A percentile compares a stretch with the other conserved stretches of the same genome.
Conservation (phyloP, 2,888 invertebrate genomes). For the Philopedon plagiatum region DNA sequence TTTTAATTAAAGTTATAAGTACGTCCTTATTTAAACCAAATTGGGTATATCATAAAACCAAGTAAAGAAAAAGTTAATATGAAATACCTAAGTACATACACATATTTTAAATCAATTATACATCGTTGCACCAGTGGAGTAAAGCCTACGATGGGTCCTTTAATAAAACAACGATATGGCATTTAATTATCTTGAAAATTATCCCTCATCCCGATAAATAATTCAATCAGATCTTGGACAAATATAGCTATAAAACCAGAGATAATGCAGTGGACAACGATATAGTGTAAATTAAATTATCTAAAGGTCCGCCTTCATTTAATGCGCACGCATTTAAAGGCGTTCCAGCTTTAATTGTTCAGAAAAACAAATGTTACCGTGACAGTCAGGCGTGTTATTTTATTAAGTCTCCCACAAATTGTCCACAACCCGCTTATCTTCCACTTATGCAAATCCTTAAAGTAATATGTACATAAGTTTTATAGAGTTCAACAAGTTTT, state of each 20-base stretch:
- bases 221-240: constrained; percentile 47
- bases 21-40: too few species aligned
- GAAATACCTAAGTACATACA: too few species aligned
- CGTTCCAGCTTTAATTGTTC: constrained; percentile 51
- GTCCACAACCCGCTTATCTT: constrained; percentile 64
- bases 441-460: constrained; percentile 63
- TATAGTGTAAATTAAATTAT: constrained; percentile 43
- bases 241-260: constrained; percentile 44
- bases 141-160: too few species aligned
- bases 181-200: constrained; percentile 1
- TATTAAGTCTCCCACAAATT: constrained; percentile 49
- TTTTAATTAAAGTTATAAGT: too few species aligned
- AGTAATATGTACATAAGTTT: constrained; percentile 62
- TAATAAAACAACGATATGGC: too few species aligned
- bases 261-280: constrained; percentile 46
- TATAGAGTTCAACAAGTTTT: constrained; percentile 62
- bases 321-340: constrained; percentile 50
- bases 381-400: constrained; percentile 43
- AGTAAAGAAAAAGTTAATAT: too few species aligned
- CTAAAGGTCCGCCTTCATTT: constrained; percentile 36
- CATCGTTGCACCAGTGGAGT: too few species aligned
- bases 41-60: too few species aligned
- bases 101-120: too few species aligned
- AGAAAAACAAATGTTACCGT: constrained; percentile 47
- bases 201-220: constrained; percentile 17